phyloP scores from a whole-genome alignment of 2,797 vertebrate species.

The Chromis chromis region DNA sequence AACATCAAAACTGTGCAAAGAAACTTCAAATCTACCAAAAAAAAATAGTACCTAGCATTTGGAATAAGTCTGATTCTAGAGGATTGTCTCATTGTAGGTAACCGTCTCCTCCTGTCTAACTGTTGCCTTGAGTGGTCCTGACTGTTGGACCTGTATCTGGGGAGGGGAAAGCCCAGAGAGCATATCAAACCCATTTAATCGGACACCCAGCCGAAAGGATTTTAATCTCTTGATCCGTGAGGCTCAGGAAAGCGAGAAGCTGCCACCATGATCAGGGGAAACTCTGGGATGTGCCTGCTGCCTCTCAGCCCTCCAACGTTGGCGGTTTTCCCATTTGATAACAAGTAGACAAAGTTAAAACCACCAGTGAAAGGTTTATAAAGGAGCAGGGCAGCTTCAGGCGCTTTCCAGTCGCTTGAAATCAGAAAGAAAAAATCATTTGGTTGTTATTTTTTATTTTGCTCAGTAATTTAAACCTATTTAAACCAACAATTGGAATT shows the following conservation, averaged over 20 bases:
- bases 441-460: constrained; percentile 8
- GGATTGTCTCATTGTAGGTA: constrained; percentile 9
- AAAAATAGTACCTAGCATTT: not conserved
- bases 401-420: constrained; percentile 7
- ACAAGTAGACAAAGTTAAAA: constrained; percentile 47
- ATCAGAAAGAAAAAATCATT: not conserved
- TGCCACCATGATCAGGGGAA: constrained; percentile 49
- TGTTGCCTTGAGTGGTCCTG: constrained; percentile 23
- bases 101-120: constrained; percentile 3
- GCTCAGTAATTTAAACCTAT: constrained; percentile 25
- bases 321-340: constrained; percentile 19
- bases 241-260: constrained; percentile 75
- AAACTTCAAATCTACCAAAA: not conserved
- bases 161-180: constrained; percentile 60
- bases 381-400: constrained; percentile 10
- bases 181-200: constrained; percentile 79
- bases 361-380: constrained; percentile 10
- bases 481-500: constrained; percentile 13
- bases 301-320: constrained; percentile 24
- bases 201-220: constrained; percentile 58
- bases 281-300: constrained; percentile 41
- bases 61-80: not conserved
- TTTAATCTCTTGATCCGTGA: constrained; percentile 83
- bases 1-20: not conserved
- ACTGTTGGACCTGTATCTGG: constrained; percentile 35